A percentile compares a stretch with the other conserved stretches of the same genome.
phyloP scores from a whole-genome alignment of 2,888 invertebrate species.

The Nymphalis urticae region DNA sequence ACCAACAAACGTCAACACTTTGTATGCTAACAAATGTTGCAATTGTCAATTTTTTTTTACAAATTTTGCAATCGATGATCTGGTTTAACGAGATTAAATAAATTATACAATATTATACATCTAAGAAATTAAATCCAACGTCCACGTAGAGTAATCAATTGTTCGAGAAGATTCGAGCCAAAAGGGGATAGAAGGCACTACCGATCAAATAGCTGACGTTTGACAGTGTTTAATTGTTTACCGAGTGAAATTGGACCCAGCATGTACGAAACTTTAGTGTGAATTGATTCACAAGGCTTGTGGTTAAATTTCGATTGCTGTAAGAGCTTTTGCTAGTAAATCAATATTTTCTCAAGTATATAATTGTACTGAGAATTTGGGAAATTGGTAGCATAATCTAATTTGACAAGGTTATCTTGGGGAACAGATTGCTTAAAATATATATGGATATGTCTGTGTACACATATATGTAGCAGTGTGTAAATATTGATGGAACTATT shows the following conservation, averaged over 20 bases:
- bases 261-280: not conserved
- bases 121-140: not conserved
- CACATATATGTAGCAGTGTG: no score
- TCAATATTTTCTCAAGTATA: not conserved
- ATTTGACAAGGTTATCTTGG: no score
- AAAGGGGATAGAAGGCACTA: constrained; percentile 5
- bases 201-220: constrained; percentile 6
- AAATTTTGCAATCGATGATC: no score
- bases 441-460: no score
- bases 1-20: no score
- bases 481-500: no score
- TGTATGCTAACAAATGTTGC: no score
- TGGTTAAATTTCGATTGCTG: not conserved
- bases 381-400: no score
- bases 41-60: no score
- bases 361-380: not conserved
- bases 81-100: no score
- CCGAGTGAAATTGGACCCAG: constrained; percentile 7
- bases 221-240: constrained; percentile 12
- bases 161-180: not conserved
- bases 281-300: not conserved
- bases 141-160: constrained; percentile 1
- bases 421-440: no score
- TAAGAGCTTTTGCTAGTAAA: not conserved
- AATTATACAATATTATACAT: no score